These are phyloP conservation scores for Nemopilema nomurai DNA, from an alignment of 30 jellyfish, hydroid and myxozoan species.

Conservation along the genomic window DNA sequence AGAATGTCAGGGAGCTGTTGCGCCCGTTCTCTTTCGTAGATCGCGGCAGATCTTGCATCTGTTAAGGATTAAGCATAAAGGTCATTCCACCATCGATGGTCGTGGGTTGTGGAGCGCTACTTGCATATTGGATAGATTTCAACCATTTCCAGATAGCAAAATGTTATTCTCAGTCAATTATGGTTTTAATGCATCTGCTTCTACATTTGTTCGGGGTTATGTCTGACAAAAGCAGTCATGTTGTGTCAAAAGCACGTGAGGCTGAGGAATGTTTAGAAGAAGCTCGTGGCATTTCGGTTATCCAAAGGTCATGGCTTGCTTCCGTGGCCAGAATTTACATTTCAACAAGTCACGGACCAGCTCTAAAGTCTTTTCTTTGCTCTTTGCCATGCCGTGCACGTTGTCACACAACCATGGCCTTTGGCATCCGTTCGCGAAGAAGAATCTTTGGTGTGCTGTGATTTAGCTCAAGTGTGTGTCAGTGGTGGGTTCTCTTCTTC, in stretches of 20 bases:
- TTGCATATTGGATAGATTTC: too few relatives aligned
- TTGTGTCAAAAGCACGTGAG: too few relatives aligned
- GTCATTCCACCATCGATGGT: neutral
- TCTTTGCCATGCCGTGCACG: neutral
- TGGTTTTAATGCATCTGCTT: neutral
- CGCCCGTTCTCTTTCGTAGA: too few relatives aligned
- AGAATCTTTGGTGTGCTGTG: too few relatives aligned
- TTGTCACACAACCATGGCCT: neutral
- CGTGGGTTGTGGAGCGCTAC: too few relatives aligned
- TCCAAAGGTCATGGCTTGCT: neutral
- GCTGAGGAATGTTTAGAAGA: neutral
- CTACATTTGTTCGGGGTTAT: neutral
- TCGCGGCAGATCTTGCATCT: neutral
- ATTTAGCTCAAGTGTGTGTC: too few relatives aligned
- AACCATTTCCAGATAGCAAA: neutral
- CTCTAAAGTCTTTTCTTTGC: neutral
- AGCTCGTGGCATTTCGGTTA: neutral
- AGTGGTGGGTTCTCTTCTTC: too few relatives aligned
- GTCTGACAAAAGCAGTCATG: neutral
- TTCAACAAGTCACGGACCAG: neutral
- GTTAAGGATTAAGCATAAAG: neutral
- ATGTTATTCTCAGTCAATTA: neutral
- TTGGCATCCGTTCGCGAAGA: too few relatives aligned
- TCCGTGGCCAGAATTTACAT: neutral
- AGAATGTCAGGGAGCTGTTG: too few relatives aligned